phyloP scores from a whole-genome alignment of 2,113 vertebrate species.

The Aix galericulata region DNA sequence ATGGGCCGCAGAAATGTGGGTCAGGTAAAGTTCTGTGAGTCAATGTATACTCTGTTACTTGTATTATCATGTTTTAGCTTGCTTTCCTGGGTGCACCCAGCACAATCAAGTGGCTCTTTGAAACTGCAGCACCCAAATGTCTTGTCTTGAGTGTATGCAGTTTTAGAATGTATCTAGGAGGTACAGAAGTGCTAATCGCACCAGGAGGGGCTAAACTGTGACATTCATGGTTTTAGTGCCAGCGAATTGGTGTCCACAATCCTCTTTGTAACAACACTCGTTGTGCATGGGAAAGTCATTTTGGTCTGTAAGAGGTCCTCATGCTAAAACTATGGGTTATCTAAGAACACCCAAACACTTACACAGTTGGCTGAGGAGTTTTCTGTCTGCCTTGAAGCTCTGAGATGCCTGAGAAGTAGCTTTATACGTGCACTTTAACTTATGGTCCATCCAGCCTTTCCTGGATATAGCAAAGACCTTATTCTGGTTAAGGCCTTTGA shows the following conservation, averaged over 20 bases:
- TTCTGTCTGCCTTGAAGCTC: not conserved
- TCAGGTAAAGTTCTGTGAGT: not conserved
- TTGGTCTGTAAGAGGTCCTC: not conserved
- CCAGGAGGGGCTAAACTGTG: fast-evolving
- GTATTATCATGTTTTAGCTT: not conserved
- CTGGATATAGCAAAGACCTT: not conserved
- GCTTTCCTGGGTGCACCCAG: not conserved
- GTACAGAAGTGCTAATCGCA: not conserved
- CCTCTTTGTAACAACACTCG: fast-evolving
- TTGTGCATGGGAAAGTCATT: not conserved
- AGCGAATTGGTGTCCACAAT: not conserved
- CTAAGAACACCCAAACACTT: not conserved
- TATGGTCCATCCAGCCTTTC: not conserved
- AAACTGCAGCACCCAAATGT: not conserved
- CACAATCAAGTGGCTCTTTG: not conserved
- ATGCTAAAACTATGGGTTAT: not conserved
- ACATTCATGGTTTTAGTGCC: not conserved
- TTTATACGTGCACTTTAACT: not conserved
- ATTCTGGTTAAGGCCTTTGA: not conserved
- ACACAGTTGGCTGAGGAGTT: not conserved
- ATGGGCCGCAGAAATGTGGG: not conserved
- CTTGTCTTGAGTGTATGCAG: too few relatives aligned
- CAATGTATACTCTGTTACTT: not conserved
- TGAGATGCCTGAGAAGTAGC: not conserved
- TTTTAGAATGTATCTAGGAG: not conserved